Conservation (phyloP, 2,797 vertebrate genomes). For the Cheirogaleus major region DNA sequence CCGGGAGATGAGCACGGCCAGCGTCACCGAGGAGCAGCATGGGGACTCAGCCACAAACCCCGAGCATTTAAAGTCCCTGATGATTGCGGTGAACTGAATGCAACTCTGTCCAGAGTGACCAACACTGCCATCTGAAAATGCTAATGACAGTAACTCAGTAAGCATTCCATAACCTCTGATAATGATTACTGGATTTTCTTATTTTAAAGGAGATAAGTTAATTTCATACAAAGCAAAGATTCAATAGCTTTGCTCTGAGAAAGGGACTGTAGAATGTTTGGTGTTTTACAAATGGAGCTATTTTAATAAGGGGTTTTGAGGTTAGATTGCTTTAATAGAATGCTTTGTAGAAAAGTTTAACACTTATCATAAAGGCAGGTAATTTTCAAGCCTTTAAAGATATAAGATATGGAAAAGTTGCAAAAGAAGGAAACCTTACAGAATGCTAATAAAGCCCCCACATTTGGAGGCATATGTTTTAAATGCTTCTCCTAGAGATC, state of each 20-base stretch:
- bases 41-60: constrained; percentile 89
- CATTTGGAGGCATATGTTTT: fast-evolving
- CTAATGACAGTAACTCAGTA: constrained; percentile 82
- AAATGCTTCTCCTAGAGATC: neutral
- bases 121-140: constrained; percentile 81
- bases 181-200: constrained; percentile 75
- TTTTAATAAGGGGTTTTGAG: constrained; percentile 36
- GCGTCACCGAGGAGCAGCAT: constrained; percentile 88
- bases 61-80: constrained; percentile 80
- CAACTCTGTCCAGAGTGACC: constrained; percentile 79
- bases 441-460: neutral
- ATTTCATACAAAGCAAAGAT: constrained; percentile 51
- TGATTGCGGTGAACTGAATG: constrained; percentile 78
- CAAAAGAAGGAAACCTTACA: neutral
- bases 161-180: constrained; percentile 78
- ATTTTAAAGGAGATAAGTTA: constrained; percentile 66
- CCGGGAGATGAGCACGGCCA: constrained; percentile 88
- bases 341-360: constrained; percentile 26
- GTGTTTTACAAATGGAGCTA: neutral
- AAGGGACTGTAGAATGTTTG: neutral
- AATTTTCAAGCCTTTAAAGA: constrained; percentile 53
- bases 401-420: neutral
- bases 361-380: constrained; percentile 45
- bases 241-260: constrained; percentile 52
- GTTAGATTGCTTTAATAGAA: neutral